A percentile compares a stretch with the other conserved stretches of the same genome.
Evolutionary conservation across 2,113 vertebrate genomes (phyloP).

Genomic region (Cryptotis parvus): DNA sequence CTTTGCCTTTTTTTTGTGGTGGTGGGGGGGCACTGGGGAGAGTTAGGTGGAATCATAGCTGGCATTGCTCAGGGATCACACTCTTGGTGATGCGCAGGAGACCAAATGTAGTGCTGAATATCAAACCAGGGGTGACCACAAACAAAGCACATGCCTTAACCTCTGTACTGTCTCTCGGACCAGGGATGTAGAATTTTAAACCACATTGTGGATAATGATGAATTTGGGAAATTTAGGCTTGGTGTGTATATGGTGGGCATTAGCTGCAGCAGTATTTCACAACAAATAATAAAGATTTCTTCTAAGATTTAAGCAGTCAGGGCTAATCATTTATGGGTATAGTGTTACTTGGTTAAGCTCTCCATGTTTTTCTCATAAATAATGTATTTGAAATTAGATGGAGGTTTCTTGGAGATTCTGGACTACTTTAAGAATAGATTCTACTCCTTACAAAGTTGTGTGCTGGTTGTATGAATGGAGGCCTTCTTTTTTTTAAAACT

Average conservation of each 20-base stretch:
- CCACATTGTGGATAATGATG: no score
- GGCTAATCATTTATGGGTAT: background rate
- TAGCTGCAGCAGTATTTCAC: background rate
- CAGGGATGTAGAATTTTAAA: no score
- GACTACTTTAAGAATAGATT: constrained; percentile 25
- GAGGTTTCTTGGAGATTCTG: background rate
- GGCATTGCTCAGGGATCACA: no score
- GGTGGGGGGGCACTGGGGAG: no score
- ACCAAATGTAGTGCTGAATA: no score
- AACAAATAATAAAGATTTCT: background rate
- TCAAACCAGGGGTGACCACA: no score
- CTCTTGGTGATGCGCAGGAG: no score
- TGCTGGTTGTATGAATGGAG: background rate
- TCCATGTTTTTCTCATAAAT: background rate
- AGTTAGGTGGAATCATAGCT: no score
- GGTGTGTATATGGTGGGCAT: no score
- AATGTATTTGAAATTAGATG: background rate
- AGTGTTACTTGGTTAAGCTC: background rate
- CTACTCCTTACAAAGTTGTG: background rate
- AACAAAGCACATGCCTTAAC: no score
- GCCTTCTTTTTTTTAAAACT: no score
- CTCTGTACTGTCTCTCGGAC: no score
- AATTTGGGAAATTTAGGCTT: background rate
- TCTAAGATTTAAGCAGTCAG: background rate
- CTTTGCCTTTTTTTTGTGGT: background rate